Base-by-base conservation (phyloP, 2,888 invertebrate species). In the Eurois occulta region DNA sequence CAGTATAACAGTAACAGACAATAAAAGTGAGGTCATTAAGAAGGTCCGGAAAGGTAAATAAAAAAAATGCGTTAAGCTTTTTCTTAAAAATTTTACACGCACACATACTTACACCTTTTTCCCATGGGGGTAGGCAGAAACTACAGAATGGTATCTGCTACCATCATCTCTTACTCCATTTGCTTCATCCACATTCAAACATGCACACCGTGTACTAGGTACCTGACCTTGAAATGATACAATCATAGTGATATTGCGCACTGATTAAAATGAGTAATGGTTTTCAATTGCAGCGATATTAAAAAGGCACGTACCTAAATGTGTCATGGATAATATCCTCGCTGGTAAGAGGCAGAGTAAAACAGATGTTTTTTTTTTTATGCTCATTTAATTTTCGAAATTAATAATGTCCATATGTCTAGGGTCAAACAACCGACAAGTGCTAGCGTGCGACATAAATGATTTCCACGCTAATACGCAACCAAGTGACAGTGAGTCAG, bases 281-380 rank as follows among this genome's bases (percentile, higher is more conserved):
- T 58, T 58, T 80, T 21, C 11, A 32, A 41, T 77, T 81, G 2
- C 38, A 77, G 77, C 21, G 24, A 43, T 83, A 58, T 24, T 18
- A 24, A 83, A 86, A n/a, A 64, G 72, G 24, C 62, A 28, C 3
- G 58, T 83, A 7, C 65, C 70, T 1, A 32, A 13, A 28, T 18
- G 38, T 62, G 32, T 82, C 18, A 48, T 77, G 66, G 64, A 86
- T 52, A 58, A 70, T 1, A 64, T 83, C 8, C 24, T 83, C 2
- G 62, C 58, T 35, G 32, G 10, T 24, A 46, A 32, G 8, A 43
- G 64, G 24, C 41, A 52, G 32, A 32, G n/a, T 55, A 52, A 67
- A 21, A n/a, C 13, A 43, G 28, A 32, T 10, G 35, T 83, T 21
- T n/a, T 41, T 64, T 24, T 62, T 38, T 64, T 7, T 62, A 60